phyloP scores from a whole-genome alignment of 2,888 invertebrate species.

The Tetramorium bicarinatum region DNA sequence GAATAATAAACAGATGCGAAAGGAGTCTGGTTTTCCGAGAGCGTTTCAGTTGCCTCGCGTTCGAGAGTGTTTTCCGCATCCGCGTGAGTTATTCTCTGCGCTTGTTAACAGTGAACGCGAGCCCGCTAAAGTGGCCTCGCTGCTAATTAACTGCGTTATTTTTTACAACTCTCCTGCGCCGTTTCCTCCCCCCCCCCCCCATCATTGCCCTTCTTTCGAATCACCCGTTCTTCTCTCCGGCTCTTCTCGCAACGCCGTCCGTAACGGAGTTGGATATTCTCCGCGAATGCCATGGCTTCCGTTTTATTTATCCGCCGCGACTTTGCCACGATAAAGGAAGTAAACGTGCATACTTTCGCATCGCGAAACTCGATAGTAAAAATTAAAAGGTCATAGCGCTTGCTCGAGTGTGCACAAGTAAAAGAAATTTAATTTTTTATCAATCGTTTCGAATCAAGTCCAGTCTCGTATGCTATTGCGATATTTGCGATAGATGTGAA shows the following conservation, averaged over 20 bases:
- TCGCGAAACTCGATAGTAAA: background rate
- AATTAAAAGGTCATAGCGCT: background rate
- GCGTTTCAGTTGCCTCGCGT: constrained; percentile 80
- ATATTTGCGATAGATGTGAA: background rate
- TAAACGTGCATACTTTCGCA: background rate
- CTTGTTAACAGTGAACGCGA: constrained; percentile 83
- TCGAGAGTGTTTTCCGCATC: constrained; percentile 77
- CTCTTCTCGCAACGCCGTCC: constrained; percentile 3
- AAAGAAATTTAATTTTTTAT: background rate
- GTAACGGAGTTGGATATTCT: constrained; percentile 29
- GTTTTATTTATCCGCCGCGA: constrained; percentile 25
- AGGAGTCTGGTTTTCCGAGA: constrained; percentile 57
- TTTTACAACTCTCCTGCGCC: constrained; percentile 75
- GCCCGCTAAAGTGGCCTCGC: constrained; percentile 80
- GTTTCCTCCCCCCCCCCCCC: constrained; percentile 57
- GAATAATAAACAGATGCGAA: constrained; percentile 45
- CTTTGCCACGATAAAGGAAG: background rate
- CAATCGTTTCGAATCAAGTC: background rate
- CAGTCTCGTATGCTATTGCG: background rate
- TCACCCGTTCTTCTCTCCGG: constrained; percentile 18
- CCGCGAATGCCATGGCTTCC: background rate
- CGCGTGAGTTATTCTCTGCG: constrained; percentile 82
- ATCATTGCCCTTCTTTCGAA: constrained; percentile 38
- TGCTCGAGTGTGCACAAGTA: background rate
- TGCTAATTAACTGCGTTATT: constrained; percentile 85